A percentile compares a stretch with the other conserved stretches of the same genome.
phyloP scores from a whole-genome alignment of 2,113 vertebrate genomes.

The Brienomyrus brachyistius region DNA sequence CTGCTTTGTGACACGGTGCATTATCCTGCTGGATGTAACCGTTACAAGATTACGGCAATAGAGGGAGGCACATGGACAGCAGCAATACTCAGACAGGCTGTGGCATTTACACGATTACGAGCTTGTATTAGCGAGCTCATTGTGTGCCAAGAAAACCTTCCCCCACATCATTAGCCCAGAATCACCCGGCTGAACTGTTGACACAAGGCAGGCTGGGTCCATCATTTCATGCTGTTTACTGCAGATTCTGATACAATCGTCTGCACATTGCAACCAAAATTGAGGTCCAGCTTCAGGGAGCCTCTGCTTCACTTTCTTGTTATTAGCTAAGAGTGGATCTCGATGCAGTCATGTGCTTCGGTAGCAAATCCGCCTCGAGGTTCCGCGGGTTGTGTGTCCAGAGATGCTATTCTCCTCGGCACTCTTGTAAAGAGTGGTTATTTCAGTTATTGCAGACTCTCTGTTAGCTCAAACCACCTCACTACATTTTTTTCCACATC shows the following conservation, averaged over 20 bases:
- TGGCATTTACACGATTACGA: not conserved
- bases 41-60: not conserved
- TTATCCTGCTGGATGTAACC: not conserved
- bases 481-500: not conserved
- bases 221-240: not conserved
- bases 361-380: not conserved
- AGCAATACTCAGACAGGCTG: not conserved
- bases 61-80: not conserved
- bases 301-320: not conserved
- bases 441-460: not conserved
- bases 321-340: not conserved
- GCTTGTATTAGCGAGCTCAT: not conserved
- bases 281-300: not conserved
- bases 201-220: not conserved
- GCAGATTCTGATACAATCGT: not conserved
- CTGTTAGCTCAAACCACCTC: not conserved
- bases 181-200: not conserved
- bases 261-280: not conserved
- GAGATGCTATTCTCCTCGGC: not conserved
- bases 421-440: not conserved
- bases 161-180: not conserved
- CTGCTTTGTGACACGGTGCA: not conserved
- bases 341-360: not conserved
- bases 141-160: not conserved
- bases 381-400: not conserved